Evolutionary conservation across 2,797 vertebrate species (phyloP).

Genomic region (Psittacula echo): DNA sequence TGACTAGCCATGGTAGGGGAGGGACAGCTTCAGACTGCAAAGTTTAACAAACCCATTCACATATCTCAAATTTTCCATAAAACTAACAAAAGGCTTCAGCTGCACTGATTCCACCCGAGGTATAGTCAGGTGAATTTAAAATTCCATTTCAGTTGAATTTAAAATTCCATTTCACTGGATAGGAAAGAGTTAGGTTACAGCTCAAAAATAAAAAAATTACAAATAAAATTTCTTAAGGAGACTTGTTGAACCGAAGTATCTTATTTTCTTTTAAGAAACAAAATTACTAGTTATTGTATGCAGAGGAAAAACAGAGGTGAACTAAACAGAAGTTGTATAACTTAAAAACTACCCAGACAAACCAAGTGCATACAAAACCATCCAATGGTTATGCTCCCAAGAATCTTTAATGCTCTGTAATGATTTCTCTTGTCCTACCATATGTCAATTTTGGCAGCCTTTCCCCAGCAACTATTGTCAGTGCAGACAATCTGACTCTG

Average conservation of each 20-base stretch:
- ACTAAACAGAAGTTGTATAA: fast-evolving
- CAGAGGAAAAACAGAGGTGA: fast-evolving
- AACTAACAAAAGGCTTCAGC: background rate
- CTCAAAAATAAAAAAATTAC: background rate
- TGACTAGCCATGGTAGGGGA: background rate
- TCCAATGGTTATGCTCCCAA: background rate
- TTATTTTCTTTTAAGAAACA: background rate
- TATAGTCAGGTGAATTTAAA: background rate
- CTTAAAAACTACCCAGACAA: background rate
- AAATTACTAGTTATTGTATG: background rate
- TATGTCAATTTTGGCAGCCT: background rate
- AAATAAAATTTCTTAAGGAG: background rate
- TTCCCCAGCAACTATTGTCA: background rate
- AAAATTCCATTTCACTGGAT: background rate
- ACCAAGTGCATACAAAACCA: background rate
- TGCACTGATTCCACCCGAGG: background rate
- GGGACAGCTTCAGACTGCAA: background rate
- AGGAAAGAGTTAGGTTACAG: background rate
- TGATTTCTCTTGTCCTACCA: background rate
- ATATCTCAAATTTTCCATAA: background rate
- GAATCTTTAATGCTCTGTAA: background rate
- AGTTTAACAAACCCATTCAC: background rate
- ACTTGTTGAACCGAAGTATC: background rate
- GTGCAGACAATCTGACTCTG: background rate
- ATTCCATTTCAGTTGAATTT: background rate